These are phyloP conservation scores for Myanophis thanlyinensis DNA, from an alignment of 2,113 vertebrate species.

Conservation along the genomic window DNA sequence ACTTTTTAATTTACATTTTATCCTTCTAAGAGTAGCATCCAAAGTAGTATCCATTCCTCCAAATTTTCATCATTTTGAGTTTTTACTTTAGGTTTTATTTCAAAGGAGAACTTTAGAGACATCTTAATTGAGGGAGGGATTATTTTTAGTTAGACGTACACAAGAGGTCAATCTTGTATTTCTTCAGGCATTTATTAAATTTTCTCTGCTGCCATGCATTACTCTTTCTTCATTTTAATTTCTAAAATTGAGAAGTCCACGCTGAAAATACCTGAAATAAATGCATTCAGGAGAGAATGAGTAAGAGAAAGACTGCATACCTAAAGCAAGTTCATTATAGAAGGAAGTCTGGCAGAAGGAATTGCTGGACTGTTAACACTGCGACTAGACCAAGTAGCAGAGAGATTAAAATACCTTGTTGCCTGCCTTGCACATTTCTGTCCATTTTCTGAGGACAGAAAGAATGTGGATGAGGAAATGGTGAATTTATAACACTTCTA, in stretches of 20 bases:
- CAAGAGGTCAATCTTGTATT: background rate
- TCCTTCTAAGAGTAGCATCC: background rate
- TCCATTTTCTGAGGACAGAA: conserved; percentile 39
- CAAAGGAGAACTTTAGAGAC: background rate
- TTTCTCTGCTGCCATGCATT: background rate
- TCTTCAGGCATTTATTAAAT: background rate
- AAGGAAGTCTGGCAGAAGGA: background rate
- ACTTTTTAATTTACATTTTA: background rate
- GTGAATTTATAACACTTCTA: conserved; percentile 39
- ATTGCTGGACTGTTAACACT: background rate
- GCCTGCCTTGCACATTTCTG: conserved; percentile 54
- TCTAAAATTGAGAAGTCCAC: background rate
- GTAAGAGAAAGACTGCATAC: background rate
- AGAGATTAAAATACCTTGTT: conserved; percentile 29
- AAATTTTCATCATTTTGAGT: background rate
- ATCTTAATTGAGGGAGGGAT: background rate
- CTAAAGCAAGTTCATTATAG: background rate
- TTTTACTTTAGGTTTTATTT: background rate
- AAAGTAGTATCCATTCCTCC: background rate
- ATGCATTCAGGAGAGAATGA: background rate
- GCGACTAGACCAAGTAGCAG: conserved; percentile 1
- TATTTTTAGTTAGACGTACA: background rate
- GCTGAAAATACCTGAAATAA: background rate
- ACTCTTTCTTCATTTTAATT: background rate
- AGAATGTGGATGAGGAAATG: conserved; percentile 52